phyloP scores from a whole-genome alignment of 2,113 vertebrate species.

The Gymnocephalus cernua region DNA sequence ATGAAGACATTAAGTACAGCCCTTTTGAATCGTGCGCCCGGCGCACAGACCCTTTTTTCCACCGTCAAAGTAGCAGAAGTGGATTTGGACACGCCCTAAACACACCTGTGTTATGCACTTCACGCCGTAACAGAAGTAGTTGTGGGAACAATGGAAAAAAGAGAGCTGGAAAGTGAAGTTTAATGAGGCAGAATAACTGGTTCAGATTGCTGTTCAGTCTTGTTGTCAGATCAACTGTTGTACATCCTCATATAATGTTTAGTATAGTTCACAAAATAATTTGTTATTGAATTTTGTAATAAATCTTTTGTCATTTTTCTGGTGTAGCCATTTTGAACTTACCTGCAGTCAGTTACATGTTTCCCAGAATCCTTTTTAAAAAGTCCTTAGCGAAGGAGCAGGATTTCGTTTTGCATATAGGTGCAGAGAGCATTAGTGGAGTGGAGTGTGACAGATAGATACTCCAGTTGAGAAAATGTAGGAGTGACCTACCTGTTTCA shows the following conservation, averaged over 20 bases:
- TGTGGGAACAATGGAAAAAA: neutral
- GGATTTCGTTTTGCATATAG: neutral
- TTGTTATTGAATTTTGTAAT: neutral
- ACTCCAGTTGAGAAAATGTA: neutral
- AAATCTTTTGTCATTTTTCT: too few relatives aligned
- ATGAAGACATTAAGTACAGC: too few relatives aligned
- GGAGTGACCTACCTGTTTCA: neutral
- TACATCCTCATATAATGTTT: neutral
- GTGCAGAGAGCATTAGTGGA: neutral
- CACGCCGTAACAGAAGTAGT: too few relatives aligned
- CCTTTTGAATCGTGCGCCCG: too few relatives aligned
- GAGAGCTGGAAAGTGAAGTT: too few relatives aligned
- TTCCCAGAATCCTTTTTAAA: neutral
- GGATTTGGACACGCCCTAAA: too few relatives aligned
- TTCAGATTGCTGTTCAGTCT: too few relatives aligned
- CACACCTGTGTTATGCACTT: too few relatives aligned
- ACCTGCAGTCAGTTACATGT: neutral
- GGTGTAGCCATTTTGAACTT: neutral
- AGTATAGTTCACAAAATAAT: neutral
- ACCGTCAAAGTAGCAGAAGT: too few relatives aligned
- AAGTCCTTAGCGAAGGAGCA: neutral
- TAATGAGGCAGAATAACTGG: too few relatives aligned
- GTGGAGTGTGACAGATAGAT: conserved; percentile 2
- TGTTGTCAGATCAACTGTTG: too few relatives aligned
- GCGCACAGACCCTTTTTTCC: too few relatives aligned